phyloP scores from a whole-genome alignment of 2,113 vertebrate species.

The Spermophilus dauricus region DNA sequence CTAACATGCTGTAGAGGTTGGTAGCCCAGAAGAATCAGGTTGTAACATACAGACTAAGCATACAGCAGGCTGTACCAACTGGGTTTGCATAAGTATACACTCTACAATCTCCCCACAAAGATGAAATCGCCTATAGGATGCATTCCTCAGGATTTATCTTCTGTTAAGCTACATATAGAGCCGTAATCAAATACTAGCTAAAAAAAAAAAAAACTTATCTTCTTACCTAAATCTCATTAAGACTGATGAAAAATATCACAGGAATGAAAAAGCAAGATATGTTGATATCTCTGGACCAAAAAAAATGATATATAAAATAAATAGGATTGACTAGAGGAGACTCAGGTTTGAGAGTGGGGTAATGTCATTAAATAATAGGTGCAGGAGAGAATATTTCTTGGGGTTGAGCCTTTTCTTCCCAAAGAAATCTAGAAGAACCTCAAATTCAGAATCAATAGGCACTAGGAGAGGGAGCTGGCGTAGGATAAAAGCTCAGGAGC shows the following conservation, averaged over 20 bases:
- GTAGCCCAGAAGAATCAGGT: neutral
- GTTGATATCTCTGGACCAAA: neutral
- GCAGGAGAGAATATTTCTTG: neutral
- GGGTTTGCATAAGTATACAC: neutral
- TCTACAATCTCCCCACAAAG: neutral
- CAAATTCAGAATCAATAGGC: neutral
- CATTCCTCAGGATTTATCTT: neutral
- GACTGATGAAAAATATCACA: neutral
- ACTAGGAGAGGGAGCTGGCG: neutral
- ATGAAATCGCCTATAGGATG: neutral
- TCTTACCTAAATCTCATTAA: neutral
- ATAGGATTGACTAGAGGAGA: neutral
- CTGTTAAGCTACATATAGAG: neutral
- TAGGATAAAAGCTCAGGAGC: neutral
- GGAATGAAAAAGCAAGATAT: neutral
- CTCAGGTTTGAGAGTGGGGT: neutral
- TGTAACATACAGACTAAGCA: neutral
- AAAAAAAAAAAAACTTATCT: neutral
- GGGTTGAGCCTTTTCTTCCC: neutral
- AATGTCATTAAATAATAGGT: neutral
- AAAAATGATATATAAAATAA: slow-evolving; percentile 20
- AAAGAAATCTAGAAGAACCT: neutral
- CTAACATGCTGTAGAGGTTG: neutral
- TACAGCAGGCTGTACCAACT: neutral
- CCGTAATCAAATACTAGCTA: neutral